Base-by-base conservation (phyloP, 2,113 vertebrate species). In the Laterallus jamaicensis region DNA sequence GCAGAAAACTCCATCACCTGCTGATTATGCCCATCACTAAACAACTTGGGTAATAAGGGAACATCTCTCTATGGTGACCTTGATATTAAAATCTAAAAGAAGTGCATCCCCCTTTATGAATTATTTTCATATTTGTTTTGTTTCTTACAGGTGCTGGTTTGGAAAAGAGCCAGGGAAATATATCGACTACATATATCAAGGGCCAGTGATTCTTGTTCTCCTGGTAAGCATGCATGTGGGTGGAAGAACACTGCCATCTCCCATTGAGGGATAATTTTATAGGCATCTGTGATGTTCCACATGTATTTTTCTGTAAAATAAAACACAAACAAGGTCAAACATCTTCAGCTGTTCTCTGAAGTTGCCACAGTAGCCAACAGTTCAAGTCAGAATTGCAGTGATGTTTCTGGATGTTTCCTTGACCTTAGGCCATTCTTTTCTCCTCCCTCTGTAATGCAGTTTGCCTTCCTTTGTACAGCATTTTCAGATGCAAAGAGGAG, bases 101-200 rank as follows among this genome's bases (percentile, higher is more conserved):
- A 88, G 15, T 73, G 15, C 15, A 54, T 70, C 49, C 19, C 11
- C 3, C 26, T 84, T 80, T 63, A 58, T 18, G 49, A 91, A 42
- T 25, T 2, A 5, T 24, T 83, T 39, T 70, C 11, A 70, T 69
- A 3, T 28, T 87, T 95, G 25, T 89, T 88, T 16, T 90, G 5
- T 64, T 86, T 96, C 79, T 96, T 92, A 49, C 97, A 99, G 99
- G 89, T 99, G 99, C 97, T 99, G 99, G 99, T 99, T 99, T 98
- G 99, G 99, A 92, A 99, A 99, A 97, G 99, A 99, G 74, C 99
- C 99, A 4, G 99, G 99, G 3, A 99, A 99, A 95, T 99, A 99
- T 5, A 98, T 99, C 26, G 99, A 99, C 97, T 99, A 99, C 95
- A 99, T 99, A 95, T 99, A 99, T 91, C 99, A 99, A 97, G 99